Percentiles rank a stretch among this genome's conserved stretches.
Evolutionary conservation across 2,113 vertebrate species (phyloP).

Genomic region (Dunckerocampus dactyliophorus): DNA sequence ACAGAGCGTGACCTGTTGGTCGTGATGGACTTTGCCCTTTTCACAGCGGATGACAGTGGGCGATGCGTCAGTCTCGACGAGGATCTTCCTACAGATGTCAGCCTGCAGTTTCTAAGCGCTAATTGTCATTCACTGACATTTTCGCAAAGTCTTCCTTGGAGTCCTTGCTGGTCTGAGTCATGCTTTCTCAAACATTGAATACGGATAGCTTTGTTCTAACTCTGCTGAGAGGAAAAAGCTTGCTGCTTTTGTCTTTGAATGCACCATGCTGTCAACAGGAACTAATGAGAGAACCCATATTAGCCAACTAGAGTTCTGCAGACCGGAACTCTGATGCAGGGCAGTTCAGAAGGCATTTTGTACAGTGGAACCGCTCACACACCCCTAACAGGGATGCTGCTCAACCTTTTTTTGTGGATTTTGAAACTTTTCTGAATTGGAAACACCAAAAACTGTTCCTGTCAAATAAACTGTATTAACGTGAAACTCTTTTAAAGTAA

Average conservation of each 20-base stretch:
- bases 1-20: constrained; percentile 19
- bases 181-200: constrained; percentile 44
- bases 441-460: no score
- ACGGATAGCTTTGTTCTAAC: constrained; percentile 36
- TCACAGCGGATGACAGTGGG: constrained; percentile 26
- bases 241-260: constrained; percentile 28
- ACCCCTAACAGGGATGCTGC: no score
- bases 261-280: constrained; percentile 25
- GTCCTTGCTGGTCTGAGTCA: constrained; percentile 48
- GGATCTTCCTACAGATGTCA: constrained; percentile 35
- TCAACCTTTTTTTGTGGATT: no score
- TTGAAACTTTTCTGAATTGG: no score
- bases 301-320: constrained; percentile 16
- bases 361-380: neutral
- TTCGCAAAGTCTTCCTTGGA: constrained; percentile 27
- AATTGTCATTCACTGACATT: constrained; percentile 60
- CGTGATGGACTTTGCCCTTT: constrained; percentile 15
- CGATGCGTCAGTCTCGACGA: constrained; percentile 28
- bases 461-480: no score
- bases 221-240: constrained; percentile 21
- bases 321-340: constrained; percentile 25
- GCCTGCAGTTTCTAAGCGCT: constrained; percentile 50
- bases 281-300: constrained; percentile 26
- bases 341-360: neutral
- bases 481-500: no score